Base-by-base conservation (phyloP, 2,888 invertebrate species). In the Mechanitis messenoides region DNA sequence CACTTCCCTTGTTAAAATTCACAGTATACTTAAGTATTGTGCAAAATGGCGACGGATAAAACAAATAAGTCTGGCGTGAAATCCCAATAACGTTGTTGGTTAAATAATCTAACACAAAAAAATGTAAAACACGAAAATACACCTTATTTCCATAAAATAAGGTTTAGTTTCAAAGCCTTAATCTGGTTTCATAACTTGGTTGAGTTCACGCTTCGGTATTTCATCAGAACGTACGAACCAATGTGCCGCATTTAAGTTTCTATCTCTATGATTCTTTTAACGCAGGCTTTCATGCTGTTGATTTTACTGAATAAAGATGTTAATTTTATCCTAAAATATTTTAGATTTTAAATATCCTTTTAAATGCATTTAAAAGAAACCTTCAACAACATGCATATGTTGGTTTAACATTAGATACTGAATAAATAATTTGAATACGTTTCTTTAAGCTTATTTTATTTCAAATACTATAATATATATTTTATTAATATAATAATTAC, bases 51-150 rank as follows among this genome's bases (percentile, higher is more conserved):
- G 69, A 71, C 71, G 74, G 80, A 78, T 81, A 83, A 86, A 81
- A 87, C 87, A 86, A 86, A 87, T 73, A 84, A 80, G 69, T 84
- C 78, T 84, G 76, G 79, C 85, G 86, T 86, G 78, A 86, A 86
- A 85, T 70, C 77, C 75, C 75, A 74, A 81, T 84, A 78, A 81
- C 69, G 70, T 72, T 80, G 77, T 78, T 78, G 78, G 74, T 76
- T 74, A 79, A 79, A 76, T 74, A 42, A 33, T 46, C 12, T 11
- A 55, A 45, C 11, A 28, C 35, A 12, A 42, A 42, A 12, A 4
- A 46, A 42, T 3, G 28, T 31, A 31, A 38, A 2, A 46, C n/a
- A 33, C 45, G 9, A 63, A 47, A 58, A 20, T 57, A 45, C 57
- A 58, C 56, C 42, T 58, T 65, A 61, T 20, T 12, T 3, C 5